Evolutionary conservation across 2,113 vertebrate genomes (phyloP), one percentile per base, ranked within the genome.

Genomic region (Leptocoma aspasia): DNA sequence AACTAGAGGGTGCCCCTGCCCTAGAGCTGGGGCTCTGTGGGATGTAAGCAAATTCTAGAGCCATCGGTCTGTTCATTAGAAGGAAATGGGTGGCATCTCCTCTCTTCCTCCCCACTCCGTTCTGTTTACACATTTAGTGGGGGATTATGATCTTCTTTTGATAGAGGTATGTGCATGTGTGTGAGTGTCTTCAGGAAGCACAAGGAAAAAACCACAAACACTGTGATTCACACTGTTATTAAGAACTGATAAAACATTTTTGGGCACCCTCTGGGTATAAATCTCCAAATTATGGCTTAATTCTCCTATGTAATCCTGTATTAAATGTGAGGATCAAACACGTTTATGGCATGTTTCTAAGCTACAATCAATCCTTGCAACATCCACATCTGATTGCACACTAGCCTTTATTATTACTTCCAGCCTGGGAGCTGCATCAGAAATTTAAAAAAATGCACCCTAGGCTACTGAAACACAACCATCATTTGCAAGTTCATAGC

Each of bases 11-110:
- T 47, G 37, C 13, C 15, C 12, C 2, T 21, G 71, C 59, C 23
- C 6, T 9, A 18, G 13, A 30, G 39, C 0, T 65, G 26, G 42
- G 57, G 39, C 30, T 77, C 3, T 10, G 1, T 4, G 4, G 28
- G 4, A 13, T 18, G 3, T 50, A 6, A 89, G 42, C 2, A 10
- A 10, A 30, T 21, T 27, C 31, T 26, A 61, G 28, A 86, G 56
- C 50, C 59, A 73, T 4, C 7, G 3, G 4, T 23, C 41, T 33
- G 22, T 45, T 82, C 47, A 41, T 44, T 11, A 21, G 31, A 13
- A 88, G 39, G 33, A 88, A n/a, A 64, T 35, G 18, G 4, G 28
- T 30, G 5, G 21, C 13, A 72, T 37, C 11, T 56, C 27, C 33
- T 70, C 53, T 52, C 23, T 84, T 44, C 33, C 59, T 52, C 11